A percentile compares a stretch with the other conserved stretches of the same genome.
Evolutionary conservation across 2,888 invertebrate genomes (phyloP).

Genomic region (Alsophila aescularia): DNA sequence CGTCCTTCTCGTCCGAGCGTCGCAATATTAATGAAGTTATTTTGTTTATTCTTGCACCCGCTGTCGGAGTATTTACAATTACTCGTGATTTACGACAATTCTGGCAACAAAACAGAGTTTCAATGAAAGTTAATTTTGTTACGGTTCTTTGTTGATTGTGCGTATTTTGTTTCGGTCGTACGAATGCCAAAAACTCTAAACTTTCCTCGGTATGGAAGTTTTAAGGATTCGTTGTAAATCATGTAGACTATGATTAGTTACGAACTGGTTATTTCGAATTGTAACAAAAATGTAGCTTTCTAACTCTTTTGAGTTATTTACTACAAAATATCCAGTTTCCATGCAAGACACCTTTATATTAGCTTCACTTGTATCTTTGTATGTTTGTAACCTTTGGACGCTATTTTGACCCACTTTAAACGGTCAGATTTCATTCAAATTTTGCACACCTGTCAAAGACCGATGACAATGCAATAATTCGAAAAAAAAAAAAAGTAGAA

Average conservation of each 20-base stretch:
- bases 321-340: neutral
- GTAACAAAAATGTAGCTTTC: constrained; percentile 9
- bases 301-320: neutral
- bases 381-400: too few relatives aligned
- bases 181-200: constrained; percentile 33
- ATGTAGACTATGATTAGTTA: constrained; percentile 25
- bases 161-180: constrained; percentile 42
- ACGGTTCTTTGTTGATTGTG: constrained; percentile 41
- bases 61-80: constrained; percentile 47
- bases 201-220: constrained; percentile 26
- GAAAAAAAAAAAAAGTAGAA: too few relatives aligned
- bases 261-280: constrained; percentile 10
- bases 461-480: too few relatives aligned
- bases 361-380: too few relatives aligned
- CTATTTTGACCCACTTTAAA: too few relatives aligned
- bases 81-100: constrained; percentile 54
- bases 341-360: too few relatives aligned
- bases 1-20: constrained; percentile 5
- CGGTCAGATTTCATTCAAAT: too few relatives aligned
- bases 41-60: constrained; percentile 47
- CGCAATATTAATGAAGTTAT: constrained; percentile 52
- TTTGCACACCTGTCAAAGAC: too few relatives aligned
- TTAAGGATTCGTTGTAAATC: constrained; percentile 36
- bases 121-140: constrained; percentile 41
- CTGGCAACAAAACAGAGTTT: constrained; percentile 37